Evolutionary conservation across 2,797 vertebrate species (phyloP).

Genomic region (Eupleurogrammus muticus): DNA sequence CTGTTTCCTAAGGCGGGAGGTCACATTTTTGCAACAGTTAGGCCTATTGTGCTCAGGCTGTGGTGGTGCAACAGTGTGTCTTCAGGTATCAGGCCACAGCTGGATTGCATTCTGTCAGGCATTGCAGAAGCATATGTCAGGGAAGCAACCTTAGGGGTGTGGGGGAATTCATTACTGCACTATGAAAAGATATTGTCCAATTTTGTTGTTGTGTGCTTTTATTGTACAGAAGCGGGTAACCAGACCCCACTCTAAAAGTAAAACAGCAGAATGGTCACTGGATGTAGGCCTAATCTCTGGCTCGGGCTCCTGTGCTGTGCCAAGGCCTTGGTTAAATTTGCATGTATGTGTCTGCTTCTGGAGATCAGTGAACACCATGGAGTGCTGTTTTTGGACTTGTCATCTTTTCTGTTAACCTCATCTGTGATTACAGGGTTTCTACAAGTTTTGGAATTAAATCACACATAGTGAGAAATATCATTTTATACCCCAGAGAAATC

Average conservation of each 20-base stretch:
- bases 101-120: slow-evolving; percentile 42
- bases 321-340: neutral
- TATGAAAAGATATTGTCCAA: slow-evolving; percentile 27
- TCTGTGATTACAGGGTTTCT: neutral
- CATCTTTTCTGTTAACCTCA: neutral
- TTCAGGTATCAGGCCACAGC: slow-evolving; percentile 43
- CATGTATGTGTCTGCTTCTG: slow-evolving; percentile 1
- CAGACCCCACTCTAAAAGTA: neutral
- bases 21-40: slow-evolving; percentile 30
- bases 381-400: neutral
- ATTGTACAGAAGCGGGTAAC: neutral
- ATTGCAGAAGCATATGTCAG: slow-evolving; percentile 33
- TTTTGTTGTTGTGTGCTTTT: neutral
- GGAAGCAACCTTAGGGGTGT: slow-evolving; percentile 23
- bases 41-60: slow-evolving; percentile 2
- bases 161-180: slow-evolving; percentile 23
- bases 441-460: neutral
- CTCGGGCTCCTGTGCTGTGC: neutral
- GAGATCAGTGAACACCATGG: too few species aligned
- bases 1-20: neutral
- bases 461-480: neutral
- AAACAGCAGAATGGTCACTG: neutral
- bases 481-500: neutral
- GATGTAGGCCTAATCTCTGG: slow-evolving; percentile 2
- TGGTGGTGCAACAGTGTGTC: slow-evolving; percentile 14